Evolutionary conservation across 2,797 vertebrate species (phyloP).

Genomic region (Lagocephalus sceleratus): DNA sequence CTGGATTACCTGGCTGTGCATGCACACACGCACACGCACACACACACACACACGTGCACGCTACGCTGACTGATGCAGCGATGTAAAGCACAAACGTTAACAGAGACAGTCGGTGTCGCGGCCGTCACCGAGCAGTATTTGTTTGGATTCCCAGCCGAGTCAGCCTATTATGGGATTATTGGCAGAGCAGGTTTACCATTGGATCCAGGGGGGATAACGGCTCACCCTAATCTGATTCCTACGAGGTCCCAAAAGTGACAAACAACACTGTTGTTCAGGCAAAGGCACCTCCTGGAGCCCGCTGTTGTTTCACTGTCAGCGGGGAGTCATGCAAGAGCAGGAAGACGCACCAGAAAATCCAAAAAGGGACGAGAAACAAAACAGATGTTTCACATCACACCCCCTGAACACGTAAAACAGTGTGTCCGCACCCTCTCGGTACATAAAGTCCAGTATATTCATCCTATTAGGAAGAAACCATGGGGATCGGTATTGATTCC

Average conservation of each 20-base stretch:
- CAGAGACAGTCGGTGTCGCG: conserved; percentile 50
- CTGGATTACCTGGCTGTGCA: conserved; percentile 72
- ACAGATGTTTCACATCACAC: too few species aligned
- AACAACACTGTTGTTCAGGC: conserved; percentile 11
- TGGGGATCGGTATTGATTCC: conserved; percentile 35
- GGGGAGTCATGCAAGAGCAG: conserved; percentile 20
- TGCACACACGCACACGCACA: conserved; percentile 39
- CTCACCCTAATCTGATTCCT: conserved; percentile 61
- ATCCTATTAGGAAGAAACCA: background rate
- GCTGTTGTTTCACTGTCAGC: conserved; percentile 14
- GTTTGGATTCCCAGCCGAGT: conserved; percentile 55
- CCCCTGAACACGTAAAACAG: too few species aligned
- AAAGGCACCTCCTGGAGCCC: background rate
- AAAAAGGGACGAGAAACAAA: too few species aligned
- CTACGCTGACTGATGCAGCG: conserved; percentile 19
- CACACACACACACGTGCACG: too few species aligned
- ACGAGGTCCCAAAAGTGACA: conserved; percentile 52
- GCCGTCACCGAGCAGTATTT: conserved; percentile 53
- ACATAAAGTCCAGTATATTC: too few species aligned
- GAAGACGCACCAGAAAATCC: conserved; percentile 15
- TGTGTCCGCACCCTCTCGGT: too few species aligned
- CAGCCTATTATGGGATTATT: conserved; percentile 69
- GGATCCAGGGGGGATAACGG: conserved; percentile 59
- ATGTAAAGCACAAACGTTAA: conserved; percentile 46
- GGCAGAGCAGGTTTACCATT: conserved; percentile 44